A percentile compares a stretch with the other conserved stretches of the same genome.
These are phyloP conservation scores for Pachypanchax playfairii DNA, from an alignment of 2,113 vertebrate genomes.

Conservation along the genomic window DNA sequence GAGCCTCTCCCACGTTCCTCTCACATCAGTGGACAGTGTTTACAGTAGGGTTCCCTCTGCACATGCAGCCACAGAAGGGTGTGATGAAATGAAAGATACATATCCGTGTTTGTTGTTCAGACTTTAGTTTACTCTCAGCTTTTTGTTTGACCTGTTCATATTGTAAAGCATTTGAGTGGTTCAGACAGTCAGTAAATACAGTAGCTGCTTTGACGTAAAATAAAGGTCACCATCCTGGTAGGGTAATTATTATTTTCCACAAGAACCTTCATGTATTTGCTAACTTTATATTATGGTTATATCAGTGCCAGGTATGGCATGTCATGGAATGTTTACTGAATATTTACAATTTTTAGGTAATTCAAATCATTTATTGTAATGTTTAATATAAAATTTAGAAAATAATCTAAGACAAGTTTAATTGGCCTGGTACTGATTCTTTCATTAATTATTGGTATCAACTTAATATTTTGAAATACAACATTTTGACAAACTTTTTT, in stretches of 20 bases:
- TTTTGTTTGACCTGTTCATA: constrained; percentile 49
- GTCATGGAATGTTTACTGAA: too few species aligned
- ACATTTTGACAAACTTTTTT: too few species aligned
- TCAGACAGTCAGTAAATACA: constrained; percentile 20
- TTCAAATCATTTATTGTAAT: too few species aligned
- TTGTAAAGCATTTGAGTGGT: constrained; percentile 18
- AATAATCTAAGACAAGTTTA: too few species aligned
- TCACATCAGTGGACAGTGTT: constrained; percentile 55
- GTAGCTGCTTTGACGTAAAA: constrained; percentile 39
- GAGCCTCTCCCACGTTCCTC: constrained; percentile 57
- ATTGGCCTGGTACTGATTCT: too few species aligned
- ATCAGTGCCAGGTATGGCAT: too few species aligned
- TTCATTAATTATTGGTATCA: too few species aligned
- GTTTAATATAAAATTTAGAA: too few species aligned
- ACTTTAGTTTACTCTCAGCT: constrained; percentile 7
- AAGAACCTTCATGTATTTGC: not conserved
- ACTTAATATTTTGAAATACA: too few species aligned
- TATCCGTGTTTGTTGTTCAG: constrained; percentile 55
- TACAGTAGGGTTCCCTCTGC: constrained; percentile 36
- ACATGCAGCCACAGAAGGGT: constrained; percentile 16
- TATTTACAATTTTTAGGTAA: too few species aligned
- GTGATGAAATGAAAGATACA: constrained; percentile 60
- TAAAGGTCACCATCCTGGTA: constrained; percentile 11
- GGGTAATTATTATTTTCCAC: constrained; percentile 3
- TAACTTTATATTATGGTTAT: too few species aligned